phyloP scores from a whole-genome alignment of 1,140 invertebrate genomes.

The Drosophila hydei region DNA sequence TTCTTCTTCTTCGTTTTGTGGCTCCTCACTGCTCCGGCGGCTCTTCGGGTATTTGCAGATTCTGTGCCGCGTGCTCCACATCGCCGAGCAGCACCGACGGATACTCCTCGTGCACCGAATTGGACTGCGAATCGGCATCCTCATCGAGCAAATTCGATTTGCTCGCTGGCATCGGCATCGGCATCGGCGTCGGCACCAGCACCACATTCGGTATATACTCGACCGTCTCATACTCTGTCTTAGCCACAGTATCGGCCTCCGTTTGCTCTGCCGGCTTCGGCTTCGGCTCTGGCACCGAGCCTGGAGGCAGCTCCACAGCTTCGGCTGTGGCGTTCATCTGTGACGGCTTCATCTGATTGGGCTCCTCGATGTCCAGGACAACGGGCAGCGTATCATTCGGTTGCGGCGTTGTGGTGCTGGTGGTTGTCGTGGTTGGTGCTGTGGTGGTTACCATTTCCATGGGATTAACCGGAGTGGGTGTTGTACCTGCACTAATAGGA shows the following conservation, averaged over 20 bases:
- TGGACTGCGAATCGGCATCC: constrained; percentile 73
- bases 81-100: constrained; percentile 53
- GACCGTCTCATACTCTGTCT: constrained; percentile 78
- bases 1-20: background rate
- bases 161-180: constrained; percentile 50
- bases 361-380: constrained; percentile 68
- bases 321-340: constrained; percentile 23
- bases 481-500: constrained; percentile 1
- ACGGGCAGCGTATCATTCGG: constrained; percentile 67
- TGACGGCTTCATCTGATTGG: constrained; percentile 30
- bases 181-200: constrained; percentile 43
- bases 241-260: constrained; percentile 65
- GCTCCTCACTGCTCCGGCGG: constrained; percentile 73
- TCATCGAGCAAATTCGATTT: constrained; percentile 73
- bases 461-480: constrained; percentile 34
- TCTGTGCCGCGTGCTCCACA: constrained; percentile 71
- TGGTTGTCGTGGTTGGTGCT: constrained; percentile 63
- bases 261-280: constrained; percentile 12
- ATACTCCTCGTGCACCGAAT: constrained; percentile 79
- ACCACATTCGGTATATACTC: constrained; percentile 76
- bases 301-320: background rate
- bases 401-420: constrained; percentile 64
- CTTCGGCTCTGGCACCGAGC: background rate
- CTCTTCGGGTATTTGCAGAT: constrained; percentile 77
- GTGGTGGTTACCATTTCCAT: constrained; percentile 58